Evolutionary conservation across 2,888 invertebrate genomes (phyloP).

Genomic region (Horisme vitalbata): DNA sequence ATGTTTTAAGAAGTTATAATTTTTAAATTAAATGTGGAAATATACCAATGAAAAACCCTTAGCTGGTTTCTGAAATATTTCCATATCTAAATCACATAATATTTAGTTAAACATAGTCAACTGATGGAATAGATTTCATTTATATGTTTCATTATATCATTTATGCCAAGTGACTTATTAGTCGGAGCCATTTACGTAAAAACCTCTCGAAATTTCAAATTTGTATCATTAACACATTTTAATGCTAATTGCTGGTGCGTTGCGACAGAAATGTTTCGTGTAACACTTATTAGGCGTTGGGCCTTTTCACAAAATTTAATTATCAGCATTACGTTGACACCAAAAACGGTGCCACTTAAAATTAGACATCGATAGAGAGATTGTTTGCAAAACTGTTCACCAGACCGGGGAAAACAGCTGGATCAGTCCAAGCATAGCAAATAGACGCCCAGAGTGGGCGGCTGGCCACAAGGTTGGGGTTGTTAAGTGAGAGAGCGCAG

Average conservation of each 20-base stretch:
- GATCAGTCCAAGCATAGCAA: background rate
- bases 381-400: slow-evolving; percentile 69
- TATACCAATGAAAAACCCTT: no score
- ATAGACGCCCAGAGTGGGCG: background rate
- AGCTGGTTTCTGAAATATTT: no score
- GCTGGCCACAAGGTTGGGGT: no score
- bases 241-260: slow-evolving; percentile 70
- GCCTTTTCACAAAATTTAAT: slow-evolving; percentile 76
- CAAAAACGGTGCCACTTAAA: slow-evolving; percentile 57
- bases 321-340: slow-evolving; percentile 75
- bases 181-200: slow-evolving; percentile 45
- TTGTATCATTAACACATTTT: slow-evolving; percentile 72
- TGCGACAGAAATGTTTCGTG: slow-evolving; percentile 70
- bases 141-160: slow-evolving; percentile 22
- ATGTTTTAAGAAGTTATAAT: no score
- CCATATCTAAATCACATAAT: no score
- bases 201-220: slow-evolving; percentile 61
- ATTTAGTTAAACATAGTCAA: no score
- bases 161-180: slow-evolving; percentile 33
- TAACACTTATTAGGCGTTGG: slow-evolving; percentile 71
- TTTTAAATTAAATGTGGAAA: no score
- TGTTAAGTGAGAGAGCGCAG: no score
- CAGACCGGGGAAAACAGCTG: slow-evolving; percentile 20
- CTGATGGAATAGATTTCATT: background rate
- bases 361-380: slow-evolving; percentile 48